Evolutionary conservation across 2,888 invertebrate species (phyloP), one percentile per base, ranked within the genome.

Genomic region (Xiphydria camelus): DNA sequence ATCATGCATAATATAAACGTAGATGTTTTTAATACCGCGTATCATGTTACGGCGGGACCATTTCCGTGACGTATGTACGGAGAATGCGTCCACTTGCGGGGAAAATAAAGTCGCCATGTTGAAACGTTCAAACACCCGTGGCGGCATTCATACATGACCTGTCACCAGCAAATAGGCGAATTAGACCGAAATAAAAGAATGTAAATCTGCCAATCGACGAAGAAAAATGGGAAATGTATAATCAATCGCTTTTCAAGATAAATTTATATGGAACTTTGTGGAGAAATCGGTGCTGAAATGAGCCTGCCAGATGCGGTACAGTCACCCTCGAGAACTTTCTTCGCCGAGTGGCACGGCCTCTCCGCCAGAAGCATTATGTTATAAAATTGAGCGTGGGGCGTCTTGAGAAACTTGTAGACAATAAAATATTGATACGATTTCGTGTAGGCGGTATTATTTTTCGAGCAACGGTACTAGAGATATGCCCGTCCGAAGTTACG

Each of bases 361-460:
- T 32, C 26, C 46, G 57, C 57, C 58, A 45, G 45, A 32, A 41
- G 37, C 14, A 25, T 58, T 54, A 57, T 52, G 64, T 53, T 53
- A 48, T 60, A 65, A 59, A 68, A 68, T 67, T 64, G 41, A 3
- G 45, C 29, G 25, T 48, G 69, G 71, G 62, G 73, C 66, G 65
- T 66, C 56, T 53, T 55, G 46, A 62, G 58, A 70, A 64, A 70
- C 47, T 49, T 68, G 49, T 61, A 53, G 59, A 53, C 41, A 55
- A 22, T 26, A 39, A 61, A 61, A 68, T 65, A 60, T 52, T 68
- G 57, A 47, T 31, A 62, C 66, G 60, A 64, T 62, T 66, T 61
- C 56, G 59, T 66, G 57, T 49, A 51, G 45, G 40, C 49, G 57
- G 54, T 58, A 39, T 57, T 31, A 19, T 12, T 5, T 14, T 45